Base-by-base conservation (phyloP, 2,113 vertebrate genomes). In the Anarhynchus alexandrinus region DNA sequence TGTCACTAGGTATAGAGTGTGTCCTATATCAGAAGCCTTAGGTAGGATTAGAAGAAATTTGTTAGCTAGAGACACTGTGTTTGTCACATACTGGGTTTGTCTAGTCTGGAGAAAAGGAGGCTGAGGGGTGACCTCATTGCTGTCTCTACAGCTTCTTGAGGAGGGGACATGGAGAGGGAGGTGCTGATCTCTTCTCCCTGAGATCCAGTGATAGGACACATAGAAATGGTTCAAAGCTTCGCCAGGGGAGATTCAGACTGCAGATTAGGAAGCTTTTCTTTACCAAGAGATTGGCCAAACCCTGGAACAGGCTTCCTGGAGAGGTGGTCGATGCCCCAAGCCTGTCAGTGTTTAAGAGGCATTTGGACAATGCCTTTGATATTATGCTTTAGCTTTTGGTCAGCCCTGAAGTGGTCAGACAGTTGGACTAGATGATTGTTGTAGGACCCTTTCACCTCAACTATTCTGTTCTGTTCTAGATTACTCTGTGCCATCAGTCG, bases 181-280 rank as follows among this genome's bases (percentile, higher is more conserved):
- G 3, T 71, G 23, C 10, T n/a, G 23, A 45, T 8, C 10, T 30
- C 22, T 42, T 71, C 16, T 69, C 19, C 19, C 10, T 57, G 20
- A 8, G 1, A 34, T 58, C 16, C 26, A 26, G n/a, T n/a, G n/a
- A n/a, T n/a, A n/a, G 20, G 23, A 43, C 3, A 1, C 1, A 2
- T 34, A 12, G 10, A 17, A 78, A 25, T 25, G 25, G 34, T 3
- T 54, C 15, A 36, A 23, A 34, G 6, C 18, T 58, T 3, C 0
- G 2, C 16, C 11, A 32, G 25, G 4, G 2, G 6, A 88, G 12
- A 36, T 29, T 70, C 12, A 61, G 27, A 30, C n/a, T 55, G 29
- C 14, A 36, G 1, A 13, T 34, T 4, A 27, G 15, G 7, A 69
- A 90, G 10, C 0, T 23, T 51, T 82, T 70, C 2, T 45, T 85